phyloP scores from a whole-genome alignment of 2,113 vertebrate genomes.

The Larimichthys crocea region DNA sequence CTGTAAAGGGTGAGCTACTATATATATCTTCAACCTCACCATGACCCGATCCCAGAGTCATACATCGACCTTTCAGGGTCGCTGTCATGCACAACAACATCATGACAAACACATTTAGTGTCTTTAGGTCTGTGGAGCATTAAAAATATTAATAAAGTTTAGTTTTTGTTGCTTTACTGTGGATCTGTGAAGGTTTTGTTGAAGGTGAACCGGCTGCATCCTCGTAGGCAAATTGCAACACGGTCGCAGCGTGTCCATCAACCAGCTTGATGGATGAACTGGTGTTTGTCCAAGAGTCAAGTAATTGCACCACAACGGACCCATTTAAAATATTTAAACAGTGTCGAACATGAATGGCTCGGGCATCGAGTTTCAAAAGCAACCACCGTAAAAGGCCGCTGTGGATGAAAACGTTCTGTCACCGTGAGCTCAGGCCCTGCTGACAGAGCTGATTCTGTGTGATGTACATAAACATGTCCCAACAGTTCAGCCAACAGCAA shows the following conservation, averaged over 20 bases:
- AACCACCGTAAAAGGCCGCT: conserved; percentile 43
- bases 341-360: conserved; percentile 70
- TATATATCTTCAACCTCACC: conserved; percentile 47
- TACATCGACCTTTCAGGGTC: conserved; percentile 34
- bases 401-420: conserved; percentile 55
- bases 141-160: not conserved
- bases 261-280: conserved; percentile 67
- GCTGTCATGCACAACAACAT: conserved; percentile 10
- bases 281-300: conserved; percentile 78
- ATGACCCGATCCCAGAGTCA: conserved; percentile 45
- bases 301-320: conserved; percentile 79
- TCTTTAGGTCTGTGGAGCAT: conserved; percentile 17
- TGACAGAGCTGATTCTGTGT: conserved; percentile 49
- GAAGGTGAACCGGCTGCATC: conserved; percentile 28
- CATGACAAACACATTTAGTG: conserved; percentile 20
- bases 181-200: conserved; percentile 5
- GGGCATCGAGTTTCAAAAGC: conserved; percentile 79
- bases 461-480: conserved; percentile 41
- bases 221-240: conserved; percentile 1
- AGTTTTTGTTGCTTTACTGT: not conserved
- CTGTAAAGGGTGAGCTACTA: conserved; percentile 57
- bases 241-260: conserved; percentile 34
- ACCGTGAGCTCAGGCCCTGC: conserved; percentile 34
- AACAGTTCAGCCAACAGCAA: conserved; percentile 37
- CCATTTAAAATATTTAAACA: conserved; percentile 86